phyloP scores from a whole-genome alignment of 2,797 vertebrate species.

The Smutsia gigantea region DNA sequence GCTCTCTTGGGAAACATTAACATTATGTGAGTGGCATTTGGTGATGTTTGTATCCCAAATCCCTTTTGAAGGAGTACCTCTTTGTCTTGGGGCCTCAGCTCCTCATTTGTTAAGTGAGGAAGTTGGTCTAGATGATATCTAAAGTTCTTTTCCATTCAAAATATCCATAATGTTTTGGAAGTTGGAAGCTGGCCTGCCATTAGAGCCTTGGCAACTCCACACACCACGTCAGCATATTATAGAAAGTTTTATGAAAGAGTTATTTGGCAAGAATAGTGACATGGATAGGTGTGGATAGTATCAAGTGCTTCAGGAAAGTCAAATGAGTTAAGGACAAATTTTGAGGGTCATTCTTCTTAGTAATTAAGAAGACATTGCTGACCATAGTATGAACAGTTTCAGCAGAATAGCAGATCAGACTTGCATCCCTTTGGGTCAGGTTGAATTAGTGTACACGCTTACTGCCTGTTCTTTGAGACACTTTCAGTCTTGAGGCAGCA shows the following conservation, averaged over 20 bases:
- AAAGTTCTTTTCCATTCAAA: not conserved
- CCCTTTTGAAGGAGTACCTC: not conserved
- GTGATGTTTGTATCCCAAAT: slow-evolving; percentile 6
- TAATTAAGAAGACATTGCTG: not conserved
- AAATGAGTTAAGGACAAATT: not conserved
- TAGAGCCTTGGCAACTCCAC: not conserved
- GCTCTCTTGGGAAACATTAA: not conserved
- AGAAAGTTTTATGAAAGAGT: slow-evolving; percentile 5
- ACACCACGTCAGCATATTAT: not conserved
- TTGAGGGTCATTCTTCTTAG: not conserved
- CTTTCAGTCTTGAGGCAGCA: not conserved
- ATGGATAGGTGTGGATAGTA: not conserved
- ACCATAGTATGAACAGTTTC: not conserved
- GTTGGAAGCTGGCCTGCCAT: not conserved
- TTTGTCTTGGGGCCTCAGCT: not conserved
- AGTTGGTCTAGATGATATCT: not conserved
- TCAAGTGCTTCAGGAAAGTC: not conserved
- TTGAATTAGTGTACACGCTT: not conserved
- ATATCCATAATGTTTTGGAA: not conserved
- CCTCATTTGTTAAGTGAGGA: slow-evolving; percentile 5
- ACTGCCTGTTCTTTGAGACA: not conserved
- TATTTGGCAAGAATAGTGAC: not conserved
- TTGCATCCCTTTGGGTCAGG: not conserved
- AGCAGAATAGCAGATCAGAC: not conserved
- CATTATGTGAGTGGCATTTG: not conserved